Evolutionary conservation across 2,888 invertebrate species (phyloP).

Genomic region (Erebia palarica): DNA sequence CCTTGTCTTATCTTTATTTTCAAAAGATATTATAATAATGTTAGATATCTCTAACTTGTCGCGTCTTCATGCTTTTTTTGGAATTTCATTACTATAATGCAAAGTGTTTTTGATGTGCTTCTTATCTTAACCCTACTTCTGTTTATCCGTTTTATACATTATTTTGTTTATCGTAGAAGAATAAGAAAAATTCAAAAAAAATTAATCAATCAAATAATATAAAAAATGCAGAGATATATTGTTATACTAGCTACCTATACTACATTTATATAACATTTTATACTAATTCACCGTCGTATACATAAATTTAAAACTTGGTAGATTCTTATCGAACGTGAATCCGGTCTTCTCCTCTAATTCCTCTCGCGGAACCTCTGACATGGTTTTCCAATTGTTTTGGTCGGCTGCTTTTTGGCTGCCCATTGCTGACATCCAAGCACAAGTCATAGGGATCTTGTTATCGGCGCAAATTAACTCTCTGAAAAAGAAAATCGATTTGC

Average conservation of each 20-base stretch:
- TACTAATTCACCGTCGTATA: conserved; percentile 36
- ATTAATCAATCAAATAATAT: neutral
- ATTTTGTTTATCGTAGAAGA: no score
- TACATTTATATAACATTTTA: neutral
- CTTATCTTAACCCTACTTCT: no score
- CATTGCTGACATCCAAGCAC: conserved; percentile 48
- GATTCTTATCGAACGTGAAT: conserved; percentile 43
- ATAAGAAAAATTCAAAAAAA: no score
- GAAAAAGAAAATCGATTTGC: neutral
- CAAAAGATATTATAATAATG: neutral
- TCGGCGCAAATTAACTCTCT: conserved; percentile 45
- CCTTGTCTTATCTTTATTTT: neutral
- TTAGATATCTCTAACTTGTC: neutral
- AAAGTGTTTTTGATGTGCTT: no score
- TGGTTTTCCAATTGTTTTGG: conserved; percentile 47
- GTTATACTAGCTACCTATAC: neutral
- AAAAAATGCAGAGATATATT: neutral
- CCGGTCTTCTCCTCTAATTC: conserved; percentile 43
- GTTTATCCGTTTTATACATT: no score
- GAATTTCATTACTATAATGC: no score
- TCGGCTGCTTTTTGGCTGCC: conserved; percentile 48
- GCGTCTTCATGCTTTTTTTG: no score
- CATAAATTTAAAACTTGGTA: conserved; percentile 48
- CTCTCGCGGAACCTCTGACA: conserved; percentile 42
- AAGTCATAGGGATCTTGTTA: conserved; percentile 46